Base-by-base conservation (phyloP, 2,888 invertebrate genomes). In the Nephrotoma guestfalica region DNA sequence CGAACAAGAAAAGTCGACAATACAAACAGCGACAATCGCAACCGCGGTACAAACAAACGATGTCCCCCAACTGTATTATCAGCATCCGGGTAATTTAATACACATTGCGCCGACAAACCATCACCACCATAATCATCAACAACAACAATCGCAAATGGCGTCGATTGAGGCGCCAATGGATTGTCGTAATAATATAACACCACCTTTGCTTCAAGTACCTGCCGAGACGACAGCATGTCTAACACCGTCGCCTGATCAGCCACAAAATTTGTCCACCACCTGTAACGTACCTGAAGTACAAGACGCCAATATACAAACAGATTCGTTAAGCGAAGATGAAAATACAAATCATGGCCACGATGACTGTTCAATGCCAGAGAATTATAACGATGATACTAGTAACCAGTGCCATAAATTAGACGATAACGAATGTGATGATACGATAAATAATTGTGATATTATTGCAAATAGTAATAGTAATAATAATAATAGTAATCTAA, bases 291-390 rank as follows among this genome's bases (percentile, higher is more conserved):
- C 93, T 0, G 94, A 94, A 87, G 96, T 95, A n/a, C 96, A 94
- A 90, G 96, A 96, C 89, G 96, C 96, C 0, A 96, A 96, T 86
- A 96, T 96, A 89, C 96, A 97, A 91, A 96, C 96, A 0, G 96
- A 96, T 89, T 94, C 95, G 30, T 93, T 94, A 89, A 95, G 95
- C 88, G 95, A 95, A 87, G 95, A 95, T 88, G 95, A 93, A 87
- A 91, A 93, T 87, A 92, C 92, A 0, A 92, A 86, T 15, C 71
- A 71, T 71, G 88, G 88, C 57, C 87, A 87, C 47, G 88, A 88
- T 83, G 88, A 88, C n/a, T 88, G 87, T 18, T 84, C 88, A 15
- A 86, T 87, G 83, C 42, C 84, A 15, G 86, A 86, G 9, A 47
- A 71, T 85, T 84, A 86, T 41, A 85, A 84, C 41, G 84, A 84